Conservation (phyloP, 2,113 vertebrate species). For the Nannobrachium achirus region DNA sequence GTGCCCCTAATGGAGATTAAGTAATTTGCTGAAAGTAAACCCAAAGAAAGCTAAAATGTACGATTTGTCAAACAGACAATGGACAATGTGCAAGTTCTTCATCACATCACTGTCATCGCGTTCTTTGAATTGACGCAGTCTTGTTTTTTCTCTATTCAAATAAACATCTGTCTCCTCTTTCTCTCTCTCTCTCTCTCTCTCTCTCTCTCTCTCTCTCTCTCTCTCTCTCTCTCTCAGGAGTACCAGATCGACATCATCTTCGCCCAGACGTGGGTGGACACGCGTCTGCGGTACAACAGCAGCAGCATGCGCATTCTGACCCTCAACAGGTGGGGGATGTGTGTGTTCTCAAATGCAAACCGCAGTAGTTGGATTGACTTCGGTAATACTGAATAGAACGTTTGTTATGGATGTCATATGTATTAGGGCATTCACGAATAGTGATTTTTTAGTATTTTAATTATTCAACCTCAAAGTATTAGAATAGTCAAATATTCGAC, state of each 20-base stretch:
- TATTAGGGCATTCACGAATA: too few relatives aligned
- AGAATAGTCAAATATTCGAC: too few relatives aligned
- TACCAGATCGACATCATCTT: conserved; percentile 99
- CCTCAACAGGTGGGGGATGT: conserved; percentile 81
- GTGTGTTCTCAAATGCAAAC: too few relatives aligned
- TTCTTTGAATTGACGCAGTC: conserved; percentile 55
- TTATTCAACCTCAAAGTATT: too few relatives aligned
- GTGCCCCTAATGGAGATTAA: too few relatives aligned
- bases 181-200: conserved; percentile 21
- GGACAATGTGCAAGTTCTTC: too few relatives aligned
- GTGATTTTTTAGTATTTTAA: too few relatives aligned
- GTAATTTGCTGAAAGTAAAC: too few relatives aligned
- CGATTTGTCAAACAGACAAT: too few relatives aligned
- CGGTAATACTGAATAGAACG: background rate
- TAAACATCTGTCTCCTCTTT: conserved; percentile 10
- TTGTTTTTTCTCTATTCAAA: conserved; percentile 32
- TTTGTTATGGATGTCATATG: background rate
- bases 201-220: conserved; percentile 20
- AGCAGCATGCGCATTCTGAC: conserved; percentile 95
- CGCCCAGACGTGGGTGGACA: conserved; percentile 96
- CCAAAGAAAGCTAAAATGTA: too few relatives aligned
- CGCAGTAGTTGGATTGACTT: background rate
- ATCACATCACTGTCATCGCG: too few relatives aligned
- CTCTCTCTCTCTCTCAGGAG: conserved; percentile 80
- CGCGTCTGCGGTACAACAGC: conserved; percentile 92